Evolutionary conservation across 2,888 invertebrate species (phyloP).

Genomic region (Galeopsomyia nigrocyanea): DNA sequence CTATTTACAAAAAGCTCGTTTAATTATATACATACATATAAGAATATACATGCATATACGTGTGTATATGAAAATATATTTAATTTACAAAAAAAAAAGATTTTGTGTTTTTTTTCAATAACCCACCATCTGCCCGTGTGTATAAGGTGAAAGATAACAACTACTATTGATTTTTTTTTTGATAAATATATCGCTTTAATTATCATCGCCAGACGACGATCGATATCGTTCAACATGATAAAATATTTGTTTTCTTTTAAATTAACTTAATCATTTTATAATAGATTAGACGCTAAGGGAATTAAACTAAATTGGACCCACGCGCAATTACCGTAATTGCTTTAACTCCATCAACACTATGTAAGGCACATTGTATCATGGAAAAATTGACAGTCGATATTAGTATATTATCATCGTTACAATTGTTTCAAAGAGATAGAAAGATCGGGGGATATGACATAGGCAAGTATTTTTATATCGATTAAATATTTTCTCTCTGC

Average conservation of each 20-base stretch:
- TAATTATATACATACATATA: conserved; percentile 45
- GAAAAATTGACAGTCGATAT: conserved; percentile 26
- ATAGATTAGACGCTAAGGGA: conserved; percentile 18
- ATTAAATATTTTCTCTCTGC: too few species aligned
- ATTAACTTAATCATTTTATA: conserved; percentile 30
- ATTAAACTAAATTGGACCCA: conserved; percentile 32
- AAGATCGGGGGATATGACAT: too few species aligned
- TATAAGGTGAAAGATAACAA: conserved; percentile 12
- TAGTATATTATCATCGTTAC: conserved; percentile 21
- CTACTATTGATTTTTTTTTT: background rate
- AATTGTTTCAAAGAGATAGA: too few species aligned
- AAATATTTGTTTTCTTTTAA: conserved; percentile 26
- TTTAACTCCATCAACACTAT: conserved; percentile 1
- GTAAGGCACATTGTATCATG: conserved; percentile 34
- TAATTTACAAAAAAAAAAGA: conserved; percentile 45
- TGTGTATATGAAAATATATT: conserved; percentile 46
- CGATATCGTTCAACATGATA: conserved; percentile 35
- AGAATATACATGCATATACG: conserved; percentile 44
- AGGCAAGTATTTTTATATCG: too few species aligned
- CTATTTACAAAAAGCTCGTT: conserved; percentile 53
- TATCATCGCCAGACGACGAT: conserved; percentile 20
- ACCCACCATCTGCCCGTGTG: background rate
- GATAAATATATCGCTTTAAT: conserved; percentile 45
- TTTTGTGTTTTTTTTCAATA: background rate
- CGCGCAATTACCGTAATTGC: conserved; percentile 22